phyloP scores from a whole-genome alignment of 2,113 vertebrate genomes.

The Atractosteus spatula region DNA sequence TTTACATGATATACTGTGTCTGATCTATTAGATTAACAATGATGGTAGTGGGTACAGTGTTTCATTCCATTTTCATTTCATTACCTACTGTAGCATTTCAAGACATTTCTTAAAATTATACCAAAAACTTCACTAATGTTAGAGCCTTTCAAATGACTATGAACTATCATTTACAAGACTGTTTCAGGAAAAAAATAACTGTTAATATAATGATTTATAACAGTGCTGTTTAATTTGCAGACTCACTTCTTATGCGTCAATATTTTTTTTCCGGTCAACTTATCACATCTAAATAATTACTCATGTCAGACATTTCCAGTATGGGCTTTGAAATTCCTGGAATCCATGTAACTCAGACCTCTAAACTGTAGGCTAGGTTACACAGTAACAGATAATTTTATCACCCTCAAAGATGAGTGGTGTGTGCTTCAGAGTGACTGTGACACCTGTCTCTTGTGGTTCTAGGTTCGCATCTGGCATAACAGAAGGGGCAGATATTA shows the following conservation, averaged over 20 bases:
- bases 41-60: constrained; percentile 1
- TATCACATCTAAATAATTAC: constrained; percentile 50
- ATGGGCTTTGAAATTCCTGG: constrained; percentile 44
- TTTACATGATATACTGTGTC: too few relatives aligned
- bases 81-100: neutral
- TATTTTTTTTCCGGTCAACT: constrained; percentile 51
- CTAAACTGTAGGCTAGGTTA: constrained; percentile 14
- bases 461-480: constrained; percentile 53
- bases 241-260: constrained; percentile 47
- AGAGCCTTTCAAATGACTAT: neutral
- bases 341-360: constrained; percentile 32
- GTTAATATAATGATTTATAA: constrained; percentile 50
- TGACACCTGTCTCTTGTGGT: constrained; percentile 55
- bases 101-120: constrained; percentile 12
- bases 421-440: constrained; percentile 35
- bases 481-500: constrained; percentile 59
- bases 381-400: constrained; percentile 40
- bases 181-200: constrained; percentile 14
- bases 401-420: constrained; percentile 32
- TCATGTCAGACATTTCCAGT: constrained; percentile 46
- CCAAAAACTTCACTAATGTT: constrained; percentile 13
- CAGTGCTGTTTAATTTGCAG: constrained; percentile 32
- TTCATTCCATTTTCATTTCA: neutral
- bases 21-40: too few relatives aligned
- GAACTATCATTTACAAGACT: constrained; percentile 20